A percentile compares a stretch with the other conserved stretches of the same genome.
phyloP scores from a whole-genome alignment of 1,140 invertebrate genomes.

The Zaprionus davidi region DNA sequence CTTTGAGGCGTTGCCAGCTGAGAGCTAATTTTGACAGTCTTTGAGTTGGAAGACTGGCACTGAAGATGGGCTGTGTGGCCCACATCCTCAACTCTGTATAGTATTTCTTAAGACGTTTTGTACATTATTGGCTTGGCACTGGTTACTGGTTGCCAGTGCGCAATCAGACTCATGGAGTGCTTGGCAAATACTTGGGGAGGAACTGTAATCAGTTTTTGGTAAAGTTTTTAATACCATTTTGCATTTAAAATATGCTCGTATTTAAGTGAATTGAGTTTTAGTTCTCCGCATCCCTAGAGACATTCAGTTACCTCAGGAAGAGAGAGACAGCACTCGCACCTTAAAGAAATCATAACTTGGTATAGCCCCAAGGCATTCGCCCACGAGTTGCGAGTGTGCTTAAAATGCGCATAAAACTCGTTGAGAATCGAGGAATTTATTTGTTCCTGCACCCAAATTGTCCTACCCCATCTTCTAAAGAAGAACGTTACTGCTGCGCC shows the following conservation, averaged over 20 bases:
- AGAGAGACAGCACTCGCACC: neutral
- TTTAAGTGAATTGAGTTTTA: conserved; percentile 38
- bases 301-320: neutral
- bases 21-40: conserved; percentile 65
- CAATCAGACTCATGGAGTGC: conserved; percentile 62
- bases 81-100: conserved; percentile 18
- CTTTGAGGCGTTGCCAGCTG: conserved; percentile 65
- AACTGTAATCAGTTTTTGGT: conserved; percentile 69
- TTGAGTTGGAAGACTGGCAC: neutral
- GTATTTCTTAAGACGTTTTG: conserved; percentile 52
- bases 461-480: conserved; percentile 27
- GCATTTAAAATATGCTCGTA: conserved; percentile 63
- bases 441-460: conserved; percentile 64
- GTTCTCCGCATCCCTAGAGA: neutral
- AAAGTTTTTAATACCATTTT: conserved; percentile 67
- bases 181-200: conserved; percentile 57
- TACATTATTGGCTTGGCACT: conserved; percentile 59
- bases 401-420: conserved; percentile 65
- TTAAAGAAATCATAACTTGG: conserved; percentile 29
- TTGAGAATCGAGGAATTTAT: conserved; percentile 57
- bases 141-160: conserved; percentile 23
- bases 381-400: neutral
- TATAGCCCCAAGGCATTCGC: conserved; percentile 21
- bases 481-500: neutral
- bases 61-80: conserved; percentile 8